Base-by-base conservation (phyloP, 2,888 invertebrate species). In the Tanaodytes sp. region DNA sequence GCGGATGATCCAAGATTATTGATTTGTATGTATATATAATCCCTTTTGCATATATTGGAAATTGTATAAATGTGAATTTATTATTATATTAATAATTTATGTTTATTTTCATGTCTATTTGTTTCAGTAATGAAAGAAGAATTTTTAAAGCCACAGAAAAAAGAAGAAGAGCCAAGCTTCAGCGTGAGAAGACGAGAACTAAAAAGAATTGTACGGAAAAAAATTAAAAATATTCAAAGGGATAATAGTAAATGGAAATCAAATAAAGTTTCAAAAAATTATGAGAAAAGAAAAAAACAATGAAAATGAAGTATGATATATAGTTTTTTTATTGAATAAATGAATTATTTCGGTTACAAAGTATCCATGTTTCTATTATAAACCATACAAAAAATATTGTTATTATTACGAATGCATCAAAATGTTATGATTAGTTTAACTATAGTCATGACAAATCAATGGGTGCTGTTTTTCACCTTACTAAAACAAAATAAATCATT, bases 121-220 rank as follows among this genome's bases (percentile, higher is more conserved):
- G 11, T 63, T 59, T 15, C 31, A 66, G 66, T 66, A 15, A 55
- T 1, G 12, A 66, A 66, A 43, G 61, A 66, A 30, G 61, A 61
- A 45, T 66, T 66, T 49, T 30, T 59, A 4, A 27, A 30, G 12
- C 39, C 55, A 14, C 16, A 36, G 9, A 52, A 52, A 1, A 54
- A 54, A 1, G 30, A 54, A 18, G 65, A 61, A 12, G 55, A 61
- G 19, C 14, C 37, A 2, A 31, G 61, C 20, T 61, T 59, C 11
- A 66, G 27, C 20, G 30, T 6, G 12, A 46, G 66, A 0, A 48
- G 66, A 39, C 52, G 43, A 11, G 66, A 66, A 37, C 31, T 66
- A 12, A 66, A 66, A 49, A 27, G 59, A 19, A 59, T 66, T 36
- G 49, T 66, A 19, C 45, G n/a, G 8, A 66, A 66, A 5, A 66